Evolutionary conservation across 2,888 invertebrate genomes (phyloP).

Genomic region (Oscheius sp.): DNA sequence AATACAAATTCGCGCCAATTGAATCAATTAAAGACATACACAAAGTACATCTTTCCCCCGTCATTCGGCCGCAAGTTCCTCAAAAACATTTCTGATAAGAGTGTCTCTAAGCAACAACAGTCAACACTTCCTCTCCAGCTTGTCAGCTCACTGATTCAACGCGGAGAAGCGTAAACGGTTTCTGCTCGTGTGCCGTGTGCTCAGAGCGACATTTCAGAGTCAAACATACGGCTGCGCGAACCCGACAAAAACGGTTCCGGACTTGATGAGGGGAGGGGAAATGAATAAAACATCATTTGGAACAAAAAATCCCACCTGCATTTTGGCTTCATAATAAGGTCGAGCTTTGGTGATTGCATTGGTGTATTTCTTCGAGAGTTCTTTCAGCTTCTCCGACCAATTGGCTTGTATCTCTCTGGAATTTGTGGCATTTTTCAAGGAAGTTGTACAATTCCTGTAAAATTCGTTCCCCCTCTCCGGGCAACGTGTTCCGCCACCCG

Average conservation of each 20-base stretch:
- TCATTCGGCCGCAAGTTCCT: too few relatives aligned
- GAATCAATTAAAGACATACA: too few relatives aligned
- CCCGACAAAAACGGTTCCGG: constrained; percentile 1
- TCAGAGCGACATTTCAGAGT: constrained; percentile 18
- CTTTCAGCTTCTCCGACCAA: constrained; percentile 66
- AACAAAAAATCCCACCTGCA: constrained; percentile 40
- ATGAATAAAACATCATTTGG: not conserved
- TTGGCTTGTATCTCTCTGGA: constrained; percentile 61
- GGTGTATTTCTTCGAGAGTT: constrained; percentile 67
- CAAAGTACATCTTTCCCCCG: too few relatives aligned
- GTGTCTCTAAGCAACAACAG: not conserved
- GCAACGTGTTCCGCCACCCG: not conserved
- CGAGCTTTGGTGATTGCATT: constrained; percentile 66
- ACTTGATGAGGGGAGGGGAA: not conserved
- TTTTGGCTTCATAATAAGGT: constrained; percentile 68
- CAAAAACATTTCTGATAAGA: too few relatives aligned
- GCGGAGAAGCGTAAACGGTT: not conserved
- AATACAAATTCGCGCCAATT: too few relatives aligned
- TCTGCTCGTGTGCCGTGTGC: constrained; percentile 16
- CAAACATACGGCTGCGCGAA: constrained; percentile 16
- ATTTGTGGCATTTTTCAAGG: constrained; percentile 2
- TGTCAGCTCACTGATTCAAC: not conserved
- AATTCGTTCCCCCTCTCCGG: not conserved
- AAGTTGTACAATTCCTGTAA: not conserved
- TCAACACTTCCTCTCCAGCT: too few relatives aligned